Percentiles rank a stretch among this genome's conserved stretches.
These are phyloP conservation scores for Heterodera schachtii DNA, from an alignment of 1,140 invertebrate genomes.

Conservation along the genomic window DNA sequence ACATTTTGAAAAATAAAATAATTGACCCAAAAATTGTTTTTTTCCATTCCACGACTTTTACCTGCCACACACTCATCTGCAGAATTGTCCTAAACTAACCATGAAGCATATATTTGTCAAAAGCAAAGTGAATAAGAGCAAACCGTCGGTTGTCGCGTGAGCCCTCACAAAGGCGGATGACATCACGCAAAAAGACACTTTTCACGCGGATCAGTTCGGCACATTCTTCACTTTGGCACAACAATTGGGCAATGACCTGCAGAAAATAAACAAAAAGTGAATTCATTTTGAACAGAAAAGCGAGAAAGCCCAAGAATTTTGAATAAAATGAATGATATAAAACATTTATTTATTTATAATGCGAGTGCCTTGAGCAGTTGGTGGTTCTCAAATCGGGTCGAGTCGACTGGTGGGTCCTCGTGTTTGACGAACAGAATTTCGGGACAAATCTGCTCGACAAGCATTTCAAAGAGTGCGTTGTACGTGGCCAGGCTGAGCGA, in stretches of 20 bases:
- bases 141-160: slow-evolving; percentile 87
- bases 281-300: not conserved
- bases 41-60: too few relatives aligned
- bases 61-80: slow-evolving; percentile 31
- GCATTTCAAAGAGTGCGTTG: slow-evolving; percentile 94
- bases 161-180: slow-evolving; percentile 93
- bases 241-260: slow-evolving; percentile 85
- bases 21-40: not conserved
- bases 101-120: not conserved
- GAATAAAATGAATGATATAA: too few relatives aligned
- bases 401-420: slow-evolving; percentile 82
- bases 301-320: too few relatives aligned
- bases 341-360: too few relatives aligned
- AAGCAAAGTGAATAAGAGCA: not conserved
- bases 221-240: slow-evolving; percentile 90
- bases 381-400: slow-evolving; percentile 95
- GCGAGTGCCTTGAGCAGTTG: slow-evolving; percentile 84
- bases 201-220: slow-evolving; percentile 85
- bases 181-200: slow-evolving; percentile 88
- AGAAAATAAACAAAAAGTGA: slow-evolving; percentile 69
- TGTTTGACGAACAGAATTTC: slow-evolving; percentile 76
- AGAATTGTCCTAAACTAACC: slow-evolving; percentile 2
- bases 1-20: not conserved
- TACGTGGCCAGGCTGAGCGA: slow-evolving; percentile 88
- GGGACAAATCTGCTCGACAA: slow-evolving; percentile 93